A percentile compares a stretch with the other conserved stretches of the same genome.
Conservation (phyloP, 2,797 vertebrate genomes). For the Nyctibius grandis region DNA sequence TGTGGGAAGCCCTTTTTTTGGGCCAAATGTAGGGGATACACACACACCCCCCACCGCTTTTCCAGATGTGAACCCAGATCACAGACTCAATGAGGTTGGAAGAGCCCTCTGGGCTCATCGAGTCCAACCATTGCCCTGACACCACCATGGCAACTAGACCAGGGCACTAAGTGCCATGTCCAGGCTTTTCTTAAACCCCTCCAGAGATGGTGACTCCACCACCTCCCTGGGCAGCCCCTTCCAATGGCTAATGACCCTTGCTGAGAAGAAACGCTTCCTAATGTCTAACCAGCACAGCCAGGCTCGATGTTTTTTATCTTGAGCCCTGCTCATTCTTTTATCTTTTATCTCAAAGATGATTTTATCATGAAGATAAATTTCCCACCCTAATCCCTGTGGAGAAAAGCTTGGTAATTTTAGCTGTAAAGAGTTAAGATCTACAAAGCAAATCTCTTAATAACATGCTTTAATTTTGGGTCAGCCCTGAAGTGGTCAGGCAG, state of each 20-base stretch:
- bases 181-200: too few relatives aligned
- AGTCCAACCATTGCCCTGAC: too few relatives aligned
- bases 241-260: too few relatives aligned
- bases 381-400: background rate
- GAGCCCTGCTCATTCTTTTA: background rate
- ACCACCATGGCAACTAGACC: too few relatives aligned
- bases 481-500: background rate
- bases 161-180: too few relatives aligned
- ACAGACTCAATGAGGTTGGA: too few relatives aligned
- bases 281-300: background rate
- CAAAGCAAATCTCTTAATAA: background rate
- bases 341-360: background rate
- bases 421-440: background rate
- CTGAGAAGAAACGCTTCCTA: too few relatives aligned
- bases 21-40: accelerated
- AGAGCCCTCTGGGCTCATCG: too few relatives aligned
- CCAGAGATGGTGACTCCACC: too few relatives aligned
- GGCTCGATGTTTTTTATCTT: background rate
- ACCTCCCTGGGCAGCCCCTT: too few relatives aligned
- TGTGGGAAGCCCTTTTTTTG: background rate
- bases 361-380: too few relatives aligned
- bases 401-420: too few relatives aligned
- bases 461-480: background rate
- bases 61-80: accelerated
- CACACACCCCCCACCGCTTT: accelerated